Evolutionary conservation across 2,797 vertebrate genomes (phyloP).

Genomic region (Hapalemur alaotrensis): DNA sequence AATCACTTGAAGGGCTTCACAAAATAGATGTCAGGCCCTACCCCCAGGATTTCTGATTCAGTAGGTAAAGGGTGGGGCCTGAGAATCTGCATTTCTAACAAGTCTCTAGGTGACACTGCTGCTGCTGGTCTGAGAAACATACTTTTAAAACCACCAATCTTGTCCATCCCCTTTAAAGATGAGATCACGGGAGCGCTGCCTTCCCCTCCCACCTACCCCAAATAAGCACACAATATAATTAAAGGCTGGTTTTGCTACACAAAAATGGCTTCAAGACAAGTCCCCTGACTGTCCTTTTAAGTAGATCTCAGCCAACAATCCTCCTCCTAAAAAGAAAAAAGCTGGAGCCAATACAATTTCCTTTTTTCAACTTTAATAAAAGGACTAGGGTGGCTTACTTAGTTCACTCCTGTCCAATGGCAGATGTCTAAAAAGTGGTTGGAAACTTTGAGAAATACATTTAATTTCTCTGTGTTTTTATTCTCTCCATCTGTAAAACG

Average conservation of each 20-base stretch:
- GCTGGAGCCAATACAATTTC: background rate
- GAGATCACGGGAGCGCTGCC: background rate
- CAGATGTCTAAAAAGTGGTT: constrained; percentile 54
- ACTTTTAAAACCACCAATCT: background rate
- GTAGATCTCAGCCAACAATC: background rate
- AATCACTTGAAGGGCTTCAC: background rate
- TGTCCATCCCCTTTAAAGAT: background rate
- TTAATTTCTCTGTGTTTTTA: constrained; percentile 52
- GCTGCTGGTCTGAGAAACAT: background rate
- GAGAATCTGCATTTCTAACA: background rate
- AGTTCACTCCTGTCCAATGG: background rate
- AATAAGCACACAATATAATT: background rate
- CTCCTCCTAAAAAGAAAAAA: background rate
- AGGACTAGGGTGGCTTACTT: background rate
- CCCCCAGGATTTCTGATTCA: background rate
- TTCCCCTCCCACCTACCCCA: background rate
- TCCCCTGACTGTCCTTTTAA: background rate
- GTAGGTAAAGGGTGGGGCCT: background rate
- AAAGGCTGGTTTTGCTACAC: background rate
- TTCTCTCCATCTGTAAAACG: constrained; percentile 71
- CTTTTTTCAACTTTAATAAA: constrained; percentile 6
- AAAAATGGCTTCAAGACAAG: background rate
- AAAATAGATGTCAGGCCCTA: background rate
- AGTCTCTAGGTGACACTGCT: background rate
- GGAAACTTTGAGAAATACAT: constrained; percentile 68